Base-by-base conservation (phyloP, 2,797 vertebrate genomes). In the Sebastes umbrosus region DNA sequence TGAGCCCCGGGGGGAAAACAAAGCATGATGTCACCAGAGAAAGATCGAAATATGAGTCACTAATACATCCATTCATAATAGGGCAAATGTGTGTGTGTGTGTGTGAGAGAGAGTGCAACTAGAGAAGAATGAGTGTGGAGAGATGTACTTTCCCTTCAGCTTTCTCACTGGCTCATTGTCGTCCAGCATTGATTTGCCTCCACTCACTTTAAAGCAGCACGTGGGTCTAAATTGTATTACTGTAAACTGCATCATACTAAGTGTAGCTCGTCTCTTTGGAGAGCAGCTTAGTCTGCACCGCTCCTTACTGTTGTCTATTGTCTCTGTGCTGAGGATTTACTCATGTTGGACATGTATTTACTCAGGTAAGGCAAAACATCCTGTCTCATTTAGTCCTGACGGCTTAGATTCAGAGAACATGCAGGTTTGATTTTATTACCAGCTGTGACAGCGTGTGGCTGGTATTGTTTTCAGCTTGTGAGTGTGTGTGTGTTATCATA, bases 151-250 rank as follows among this genome's bases (percentile, higher is more conserved):
- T 67, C 65, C 55, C 32, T 78, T 57, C 63, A 52, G 57, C 69
- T 57, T 72, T 64, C 67, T 84, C 70, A 74, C 71, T 80, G 78
- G 58, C 73, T 83, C 57, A 14, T 78, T 77, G 76, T 69, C 36
- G 36, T 89, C 76, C 84, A 82, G 85, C 86, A 92, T 87, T 13
- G 82, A 89, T 91, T 90, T 78, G 55, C 77, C 70, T 71, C 87
- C 68, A 25, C 77, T 80, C 79, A 79, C 80, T 82, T 69, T 75
- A 77, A 88, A 75, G 82, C 84, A 81, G 87, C 92, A 87, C 65
- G 79, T 85, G 88, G 90, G 84, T 90, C 75, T 87, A 84, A 93
- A 93, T 90, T 89, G 59, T 79, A 66, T 93, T 92, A 90, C 59
- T 72, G 80, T 84, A 84, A 90, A 86, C 83, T 90, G 90, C 77